These are phyloP conservation scores for Spinibarbus caldwelli DNA, from an alignment of 2,797 vertebrate species.

Conservation along the genomic window DNA sequence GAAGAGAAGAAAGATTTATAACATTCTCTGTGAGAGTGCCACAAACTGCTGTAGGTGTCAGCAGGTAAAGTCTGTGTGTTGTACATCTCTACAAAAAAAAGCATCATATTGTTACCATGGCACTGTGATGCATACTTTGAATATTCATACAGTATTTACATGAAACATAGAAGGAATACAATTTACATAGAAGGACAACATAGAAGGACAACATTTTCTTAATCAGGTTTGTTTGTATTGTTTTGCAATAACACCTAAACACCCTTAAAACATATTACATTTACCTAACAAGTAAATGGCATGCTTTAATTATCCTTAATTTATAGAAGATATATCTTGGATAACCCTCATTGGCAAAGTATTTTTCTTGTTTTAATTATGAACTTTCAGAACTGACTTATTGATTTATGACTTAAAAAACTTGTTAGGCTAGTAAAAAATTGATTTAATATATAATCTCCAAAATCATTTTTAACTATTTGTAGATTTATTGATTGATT, in stretches of 20 bases:
- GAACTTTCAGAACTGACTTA: not conserved
- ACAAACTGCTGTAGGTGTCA: constrained; percentile 2
- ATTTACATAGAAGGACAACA: not conserved
- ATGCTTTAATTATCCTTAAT: not conserved
- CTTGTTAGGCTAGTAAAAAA: not conserved
- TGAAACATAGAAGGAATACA: not conserved
- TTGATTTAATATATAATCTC: not conserved
- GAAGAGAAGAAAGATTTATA: constrained; percentile 15
- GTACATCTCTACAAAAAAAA: not conserved
- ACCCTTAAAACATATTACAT: not conserved
- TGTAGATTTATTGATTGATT: not conserved
- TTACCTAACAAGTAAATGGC: not conserved
- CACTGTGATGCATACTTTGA: not conserved
- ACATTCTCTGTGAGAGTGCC: not conserved
- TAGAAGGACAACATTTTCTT: not conserved
- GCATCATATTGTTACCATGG: not conserved
- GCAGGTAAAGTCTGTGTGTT: constrained; percentile 13
- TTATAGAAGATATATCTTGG: not conserved
- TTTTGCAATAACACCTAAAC: not conserved
- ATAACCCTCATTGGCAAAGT: not conserved
- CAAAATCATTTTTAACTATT: not conserved
- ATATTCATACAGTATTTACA: not conserved
- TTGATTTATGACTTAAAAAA: not conserved
- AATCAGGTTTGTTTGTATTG: not conserved
- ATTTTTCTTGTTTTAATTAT: not conserved